These are phyloP conservation scores for Pelvicachromis taeniatus DNA, from an alignment of 2,113 vertebrate genomes.

Conservation along the genomic window DNA sequence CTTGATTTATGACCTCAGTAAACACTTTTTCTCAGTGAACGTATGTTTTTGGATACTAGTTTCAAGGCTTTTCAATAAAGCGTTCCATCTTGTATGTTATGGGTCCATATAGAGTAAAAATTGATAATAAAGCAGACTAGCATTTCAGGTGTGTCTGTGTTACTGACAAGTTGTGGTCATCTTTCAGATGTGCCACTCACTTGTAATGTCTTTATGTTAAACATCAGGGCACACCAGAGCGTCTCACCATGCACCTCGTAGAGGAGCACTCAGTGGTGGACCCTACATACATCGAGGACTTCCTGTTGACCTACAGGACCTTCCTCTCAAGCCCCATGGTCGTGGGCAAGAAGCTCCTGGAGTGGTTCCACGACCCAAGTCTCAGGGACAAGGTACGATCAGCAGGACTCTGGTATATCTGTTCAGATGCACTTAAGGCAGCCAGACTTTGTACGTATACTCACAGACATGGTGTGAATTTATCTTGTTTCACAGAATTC, in stretches of 20 bases:
- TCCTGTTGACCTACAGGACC: constrained; percentile 94
- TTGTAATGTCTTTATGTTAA: neutral
- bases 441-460: neutral
- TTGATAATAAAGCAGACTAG: neutral
- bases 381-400: constrained; percentile 96
- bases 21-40: neutral
- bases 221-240: constrained; percentile 88
- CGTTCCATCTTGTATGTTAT: neutral
- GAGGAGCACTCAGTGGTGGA: constrained; percentile 98
- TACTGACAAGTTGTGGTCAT: neutral
- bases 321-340: constrained; percentile 98
- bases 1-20: neutral
- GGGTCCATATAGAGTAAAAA: neutral
- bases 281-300: constrained; percentile 98
- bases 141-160: neutral
- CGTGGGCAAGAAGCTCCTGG: constrained; percentile 96
- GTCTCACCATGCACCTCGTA: constrained; percentile 97
- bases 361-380: constrained; percentile 99
- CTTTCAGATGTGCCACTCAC: neutral
- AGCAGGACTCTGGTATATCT: no score
- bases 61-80: neutral
- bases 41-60: neutral
- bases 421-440: neutral
- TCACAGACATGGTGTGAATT: neutral
- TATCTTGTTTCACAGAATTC: neutral